Evolutionary conservation across 2,113 vertebrate species (phyloP), one percentile per base, ranked within the genome.

Genomic region (Verasper variegatus): DNA sequence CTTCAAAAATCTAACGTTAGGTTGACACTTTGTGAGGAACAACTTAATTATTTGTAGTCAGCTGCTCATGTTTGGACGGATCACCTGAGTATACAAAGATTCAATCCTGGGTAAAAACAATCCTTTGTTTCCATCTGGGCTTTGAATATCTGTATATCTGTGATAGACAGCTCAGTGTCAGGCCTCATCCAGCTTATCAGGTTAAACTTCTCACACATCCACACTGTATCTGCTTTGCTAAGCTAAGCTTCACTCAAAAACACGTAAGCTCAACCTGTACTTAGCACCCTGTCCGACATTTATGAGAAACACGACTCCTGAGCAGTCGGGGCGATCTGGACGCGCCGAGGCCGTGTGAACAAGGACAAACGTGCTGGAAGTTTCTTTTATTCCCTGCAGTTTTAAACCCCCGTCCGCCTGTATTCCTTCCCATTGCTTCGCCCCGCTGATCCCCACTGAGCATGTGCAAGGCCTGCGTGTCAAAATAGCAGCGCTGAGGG

Each of bases 231-330:
- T 73, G 5, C 77, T 86, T 81, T 74, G 66, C 69, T 80, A 71
- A 37, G 86, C 77, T 75, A 85, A 90, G 81, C 78, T 88, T 74
- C 65, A 61, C 60, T 83, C 56, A 86, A 23, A 90, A 92, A 87
- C 80, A 80, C 18, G 60, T 27, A 71, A 71, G 89, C 91, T 88
- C 73, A 73, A 72, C 75, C 84, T 76, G 85, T 67, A 91, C 86
- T 93, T 94, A 93, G 88, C 89, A 85, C 91, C 92, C 83, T 40
- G 84, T 80, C 65, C 92, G 93, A 92, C 91, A 92, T 94, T 93
- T 92, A 93, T 68, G 83, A 81, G 91, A 75, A 85, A 92, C 82
- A 42, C 6, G 79, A 93, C 78, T 49, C 91, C 82, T 0, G 51
- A 76, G 69, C 51, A 49, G 77, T 69, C 78, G 27, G 55, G 57